phyloP scores from a whole-genome alignment of 2,797 vertebrate species.

The Syndactyla subalaris region DNA sequence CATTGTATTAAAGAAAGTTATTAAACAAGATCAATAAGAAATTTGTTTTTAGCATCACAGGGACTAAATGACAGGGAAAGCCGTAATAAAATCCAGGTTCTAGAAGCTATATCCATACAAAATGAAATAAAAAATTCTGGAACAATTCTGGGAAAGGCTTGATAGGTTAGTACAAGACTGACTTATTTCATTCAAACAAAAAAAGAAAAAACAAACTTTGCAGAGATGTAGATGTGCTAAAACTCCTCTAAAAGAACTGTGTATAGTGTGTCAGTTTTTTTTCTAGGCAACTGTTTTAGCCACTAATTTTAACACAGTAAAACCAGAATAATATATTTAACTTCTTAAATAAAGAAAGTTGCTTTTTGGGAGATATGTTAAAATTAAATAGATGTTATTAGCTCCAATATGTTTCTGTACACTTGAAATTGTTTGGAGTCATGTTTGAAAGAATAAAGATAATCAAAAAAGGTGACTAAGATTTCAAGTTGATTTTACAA shows the following conservation, averaged over 20 bases:
- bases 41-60: neutral
- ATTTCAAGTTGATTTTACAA: neutral
- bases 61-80: neutral
- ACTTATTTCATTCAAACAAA: neutral
- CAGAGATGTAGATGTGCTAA: neutral
- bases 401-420: neutral
- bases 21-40: neutral
- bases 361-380: neutral
- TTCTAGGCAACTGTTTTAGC: neutral
- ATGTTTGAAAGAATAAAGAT: neutral
- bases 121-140: neutral
- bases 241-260: neutral
- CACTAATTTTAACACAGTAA: neutral
- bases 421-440: neutral
- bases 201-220: rapidly evolving
- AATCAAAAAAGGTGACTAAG: neutral
- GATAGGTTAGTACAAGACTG: neutral
- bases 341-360: neutral
- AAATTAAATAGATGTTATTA: neutral
- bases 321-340: neutral
- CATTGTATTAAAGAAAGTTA: neutral
- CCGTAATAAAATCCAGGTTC: neutral
- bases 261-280: neutral
- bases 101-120: neutral
- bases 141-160: neutral